phyloP scores from a whole-genome alignment of 1,140 invertebrate genomes.

The Penaeus indicus region DNA sequence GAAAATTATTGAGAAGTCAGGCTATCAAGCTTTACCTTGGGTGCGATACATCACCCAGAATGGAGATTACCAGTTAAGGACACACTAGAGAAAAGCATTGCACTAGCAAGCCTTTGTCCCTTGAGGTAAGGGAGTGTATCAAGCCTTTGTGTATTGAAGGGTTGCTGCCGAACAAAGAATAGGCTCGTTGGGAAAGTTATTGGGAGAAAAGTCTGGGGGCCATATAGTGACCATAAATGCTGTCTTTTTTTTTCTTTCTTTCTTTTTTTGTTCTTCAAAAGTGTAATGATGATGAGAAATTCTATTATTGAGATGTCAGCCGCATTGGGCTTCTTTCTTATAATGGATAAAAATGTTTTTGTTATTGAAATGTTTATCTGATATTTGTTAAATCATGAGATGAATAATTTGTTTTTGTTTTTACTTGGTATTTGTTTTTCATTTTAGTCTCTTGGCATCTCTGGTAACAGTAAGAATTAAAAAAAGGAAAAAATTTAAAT shows the following conservation, averaged over 20 bases:
- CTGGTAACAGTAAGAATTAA: no score
- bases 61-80: slow-evolving; percentile 98
- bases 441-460: no score
- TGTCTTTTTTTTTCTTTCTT: background rate
- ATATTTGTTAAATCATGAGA: no score
- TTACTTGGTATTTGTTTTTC: no score
- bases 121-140: slow-evolving; percentile 9
- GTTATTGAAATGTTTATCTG: no score
- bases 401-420: no score
- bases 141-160: background rate
- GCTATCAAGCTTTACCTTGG: slow-evolving; percentile 99
- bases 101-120: slow-evolving; percentile 1
- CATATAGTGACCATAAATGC: background rate
- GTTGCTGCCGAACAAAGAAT: background rate
- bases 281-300: background rate
- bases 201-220: background rate
- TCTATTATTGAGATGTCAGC: no score
- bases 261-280: background rate
- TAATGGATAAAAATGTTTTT: no score
- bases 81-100: slow-evolving; percentile 77
- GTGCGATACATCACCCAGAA: slow-evolving; percentile 99
- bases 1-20: slow-evolving; percentile 99
- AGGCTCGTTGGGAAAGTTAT: background rate
- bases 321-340: no score
- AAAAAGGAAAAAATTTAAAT: no score